phyloP scores from a whole-genome alignment of 1,140 invertebrate genomes.

The Heliconius hewitsoni region DNA sequence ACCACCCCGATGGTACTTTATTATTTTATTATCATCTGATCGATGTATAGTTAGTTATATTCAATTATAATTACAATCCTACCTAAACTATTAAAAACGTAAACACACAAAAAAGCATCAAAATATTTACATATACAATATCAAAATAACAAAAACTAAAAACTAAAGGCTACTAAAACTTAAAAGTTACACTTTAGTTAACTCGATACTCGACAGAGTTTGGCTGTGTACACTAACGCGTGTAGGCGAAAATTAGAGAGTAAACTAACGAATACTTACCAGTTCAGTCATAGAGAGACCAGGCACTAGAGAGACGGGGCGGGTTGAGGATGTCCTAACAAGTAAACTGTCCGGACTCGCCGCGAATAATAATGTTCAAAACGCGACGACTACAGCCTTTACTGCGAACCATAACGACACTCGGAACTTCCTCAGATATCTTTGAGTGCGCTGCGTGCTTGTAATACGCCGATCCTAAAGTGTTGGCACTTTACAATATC shows the following conservation, averaged over 20 bases:
- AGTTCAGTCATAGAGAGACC: constrained; percentile 44
- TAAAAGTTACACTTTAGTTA: constrained; percentile 32
- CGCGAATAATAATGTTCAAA: constrained; percentile 55
- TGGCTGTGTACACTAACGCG: constrained; percentile 45
- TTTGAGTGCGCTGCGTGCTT: constrained; percentile 37
- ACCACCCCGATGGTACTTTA: no score
- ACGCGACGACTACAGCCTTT: constrained; percentile 43
- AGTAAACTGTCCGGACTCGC: constrained; percentile 52
- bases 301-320: constrained; percentile 38
- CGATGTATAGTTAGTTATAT: no score
- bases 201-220: constrained; percentile 42
- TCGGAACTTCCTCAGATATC: constrained; percentile 50
- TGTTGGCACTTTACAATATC: constrained; percentile 9
- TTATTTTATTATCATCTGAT: no score
- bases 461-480: constrained; percentile 32
- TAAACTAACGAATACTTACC: constrained; percentile 53
- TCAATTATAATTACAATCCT: no score
- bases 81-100: no score
- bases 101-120: neutral
- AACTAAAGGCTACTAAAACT: neutral
- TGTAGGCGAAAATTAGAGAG: constrained; percentile 58
- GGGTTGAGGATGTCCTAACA: constrained; percentile 55
- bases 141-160: neutral
- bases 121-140: neutral
- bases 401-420: constrained; percentile 44